phyloP scores from a whole-genome alignment of 2,888 invertebrate species.

The Agriotes lineatus region DNA sequence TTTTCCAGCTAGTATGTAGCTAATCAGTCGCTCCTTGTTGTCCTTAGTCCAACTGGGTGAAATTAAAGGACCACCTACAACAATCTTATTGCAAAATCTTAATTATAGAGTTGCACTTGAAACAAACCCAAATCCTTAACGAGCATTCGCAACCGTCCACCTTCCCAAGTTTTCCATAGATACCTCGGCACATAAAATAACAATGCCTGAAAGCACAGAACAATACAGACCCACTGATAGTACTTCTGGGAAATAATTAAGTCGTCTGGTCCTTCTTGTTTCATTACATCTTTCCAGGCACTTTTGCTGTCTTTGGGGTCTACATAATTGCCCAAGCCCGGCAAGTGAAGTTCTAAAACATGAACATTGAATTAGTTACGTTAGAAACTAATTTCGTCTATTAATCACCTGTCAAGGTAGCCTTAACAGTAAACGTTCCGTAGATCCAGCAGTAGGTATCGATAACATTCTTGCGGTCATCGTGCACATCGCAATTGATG shows the following conservation, averaged over 20 bases:
- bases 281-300: slow-evolving; percentile 23
- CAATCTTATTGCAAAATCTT: background rate
- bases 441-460: slow-evolving; percentile 86
- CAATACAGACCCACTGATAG: slow-evolving; percentile 82
- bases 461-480: slow-evolving; percentile 72
- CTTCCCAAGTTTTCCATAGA: slow-evolving; percentile 81
- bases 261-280: slow-evolving; percentile 53
- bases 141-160: slow-evolving; percentile 72
- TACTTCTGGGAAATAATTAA: slow-evolving; percentile 73
- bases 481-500: slow-evolving; percentile 77
- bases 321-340: slow-evolving; percentile 66
- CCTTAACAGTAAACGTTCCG: slow-evolving; percentile 76
- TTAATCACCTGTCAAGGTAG: slow-evolving; percentile 65
- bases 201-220: slow-evolving; percentile 75
- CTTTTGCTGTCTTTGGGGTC: slow-evolving; percentile 62
- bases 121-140: slow-evolving; percentile 70
- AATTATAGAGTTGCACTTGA: background rate
- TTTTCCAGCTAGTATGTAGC: slow-evolving; percentile 71
- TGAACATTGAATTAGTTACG: too few relatives aligned
- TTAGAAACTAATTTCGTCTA: too few relatives aligned
- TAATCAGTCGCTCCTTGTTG: slow-evolving; percentile 70
- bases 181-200: slow-evolving; percentile 79
- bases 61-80: slow-evolving; percentile 70
- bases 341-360: slow-evolving; percentile 59
- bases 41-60: slow-evolving; percentile 70